These are phyloP conservation scores for Philereme vetulata DNA, from an alignment of 2,888 invertebrate species.

Conservation along the genomic window DNA sequence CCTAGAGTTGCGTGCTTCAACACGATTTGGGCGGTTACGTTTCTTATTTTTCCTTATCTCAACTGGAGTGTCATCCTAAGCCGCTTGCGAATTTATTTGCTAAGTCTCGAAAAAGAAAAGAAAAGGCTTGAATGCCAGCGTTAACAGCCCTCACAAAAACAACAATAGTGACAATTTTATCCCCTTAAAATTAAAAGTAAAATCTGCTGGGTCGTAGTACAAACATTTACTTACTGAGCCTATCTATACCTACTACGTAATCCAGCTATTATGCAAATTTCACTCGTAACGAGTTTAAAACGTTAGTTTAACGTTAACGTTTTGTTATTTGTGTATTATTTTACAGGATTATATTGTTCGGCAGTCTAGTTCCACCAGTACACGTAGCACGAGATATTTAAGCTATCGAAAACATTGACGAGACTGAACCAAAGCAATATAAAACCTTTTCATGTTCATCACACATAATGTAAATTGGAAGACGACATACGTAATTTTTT, in stretches of 20 bases:
- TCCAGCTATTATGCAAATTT: slow-evolving; percentile 22
- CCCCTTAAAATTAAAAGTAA: not conserved
- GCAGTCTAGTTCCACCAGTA: too few relatives aligned
- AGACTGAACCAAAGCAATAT: too few relatives aligned
- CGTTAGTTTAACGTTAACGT: not conserved
- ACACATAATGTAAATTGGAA: too few relatives aligned
- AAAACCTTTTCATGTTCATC: too few relatives aligned
- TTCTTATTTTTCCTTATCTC: not conserved
- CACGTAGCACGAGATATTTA: too few relatives aligned
- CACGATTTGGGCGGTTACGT: too few relatives aligned
- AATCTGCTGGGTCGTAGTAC: slow-evolving; percentile 5
- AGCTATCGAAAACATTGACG: too few relatives aligned
- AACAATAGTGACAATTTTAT: not conserved
- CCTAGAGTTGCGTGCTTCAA: too few relatives aligned
- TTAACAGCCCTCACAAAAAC: slow-evolving; percentile 3
- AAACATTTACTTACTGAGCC: slow-evolving; percentile 20
- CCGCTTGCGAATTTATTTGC: not conserved
- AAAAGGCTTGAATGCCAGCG: slow-evolving; percentile 1
- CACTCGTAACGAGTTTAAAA: slow-evolving; percentile 4
- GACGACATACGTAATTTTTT: too few relatives aligned
- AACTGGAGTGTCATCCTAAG: not conserved
- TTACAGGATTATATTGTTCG: too few relatives aligned
- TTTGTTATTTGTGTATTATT: too few relatives aligned
- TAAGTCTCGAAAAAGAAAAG: slow-evolving; percentile 1
- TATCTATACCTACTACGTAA: slow-evolving; percentile 12